These are phyloP conservation scores for Epinephelus moara DNA, from an alignment of 2,113 vertebrate species.

Conservation along the genomic window DNA sequence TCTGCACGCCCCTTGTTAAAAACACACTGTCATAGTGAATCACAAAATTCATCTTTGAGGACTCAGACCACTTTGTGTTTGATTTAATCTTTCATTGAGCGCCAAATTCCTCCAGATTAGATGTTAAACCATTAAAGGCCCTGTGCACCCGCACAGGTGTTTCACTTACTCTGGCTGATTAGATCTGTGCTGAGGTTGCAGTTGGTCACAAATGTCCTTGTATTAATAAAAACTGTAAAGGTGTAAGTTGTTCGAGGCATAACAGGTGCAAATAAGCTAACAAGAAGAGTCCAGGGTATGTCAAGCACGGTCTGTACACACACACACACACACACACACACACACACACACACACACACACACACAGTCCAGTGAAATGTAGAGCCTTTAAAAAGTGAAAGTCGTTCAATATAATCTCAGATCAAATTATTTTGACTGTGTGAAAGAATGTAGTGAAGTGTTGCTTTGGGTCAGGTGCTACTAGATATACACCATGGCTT, in stretches of 20 bases:
- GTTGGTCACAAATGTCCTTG: neutral
- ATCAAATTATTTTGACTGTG: neutral
- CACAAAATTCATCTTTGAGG: neutral
- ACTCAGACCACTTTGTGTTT: neutral
- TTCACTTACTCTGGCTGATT: constrained; percentile 11
- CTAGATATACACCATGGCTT: neutral
- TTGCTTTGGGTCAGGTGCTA: neutral
- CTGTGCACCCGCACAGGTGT: constrained; percentile 1
- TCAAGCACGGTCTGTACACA: neutral
- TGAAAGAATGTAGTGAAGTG: neutral
- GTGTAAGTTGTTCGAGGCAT: neutral
- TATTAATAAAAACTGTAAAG: neutral
- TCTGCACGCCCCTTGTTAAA: neutral
- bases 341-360: too few species aligned
- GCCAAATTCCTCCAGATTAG: neutral
- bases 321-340: too few species aligned
- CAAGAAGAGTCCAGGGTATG: neutral
- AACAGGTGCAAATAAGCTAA: neutral
- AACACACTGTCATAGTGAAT: neutral
- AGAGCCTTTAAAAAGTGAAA: neutral
- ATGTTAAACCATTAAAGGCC: neutral
- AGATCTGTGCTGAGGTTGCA: constrained; percentile 2
- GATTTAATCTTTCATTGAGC: neutral
- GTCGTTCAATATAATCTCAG: neutral
- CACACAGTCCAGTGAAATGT: too few species aligned